A percentile compares a stretch with the other conserved stretches of the same genome.
Evolutionary conservation across 2,888 invertebrate genomes (phyloP).

Genomic region (Clanis bilineata): DNA sequence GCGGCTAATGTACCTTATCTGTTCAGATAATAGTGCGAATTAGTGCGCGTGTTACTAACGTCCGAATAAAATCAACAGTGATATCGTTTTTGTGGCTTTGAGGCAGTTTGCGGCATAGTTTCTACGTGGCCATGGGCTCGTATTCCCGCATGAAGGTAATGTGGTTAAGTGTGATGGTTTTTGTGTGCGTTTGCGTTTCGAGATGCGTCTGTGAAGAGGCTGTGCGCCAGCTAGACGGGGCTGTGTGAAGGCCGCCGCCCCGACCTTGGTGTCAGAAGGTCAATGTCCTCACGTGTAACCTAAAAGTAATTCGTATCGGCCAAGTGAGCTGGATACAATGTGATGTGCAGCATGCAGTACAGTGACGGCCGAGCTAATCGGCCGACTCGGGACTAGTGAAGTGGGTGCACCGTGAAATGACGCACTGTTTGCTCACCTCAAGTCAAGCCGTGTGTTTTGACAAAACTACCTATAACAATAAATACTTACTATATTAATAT

Average conservation of each 20-base stretch:
- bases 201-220: slow-evolving; percentile 56
- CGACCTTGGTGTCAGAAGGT: slow-evolving; percentile 80
- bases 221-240: slow-evolving; percentile 69
- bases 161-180: slow-evolving; percentile 58
- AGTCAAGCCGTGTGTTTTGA: neutral
- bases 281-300: slow-evolving; percentile 73
- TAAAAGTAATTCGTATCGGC: slow-evolving; percentile 50
- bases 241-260: slow-evolving; percentile 79
- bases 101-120: slow-evolving; percentile 60
- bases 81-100: slow-evolving; percentile 55
- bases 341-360: neutral
- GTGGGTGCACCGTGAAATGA: neutral
- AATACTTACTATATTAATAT: no score
- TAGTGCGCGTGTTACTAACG: slow-evolving; percentile 54
- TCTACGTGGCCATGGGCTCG: slow-evolving; percentile 75
- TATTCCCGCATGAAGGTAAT: slow-evolving; percentile 73
- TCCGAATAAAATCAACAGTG: slow-evolving; percentile 51
- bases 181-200: slow-evolving; percentile 55
- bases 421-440: neutral
- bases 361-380: neutral
- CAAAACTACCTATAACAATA: neutral
- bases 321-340: neutral
- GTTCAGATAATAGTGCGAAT: slow-evolving; percentile 68
- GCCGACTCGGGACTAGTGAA: neutral
- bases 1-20: slow-evolving; percentile 69